Base-by-base conservation (phyloP, 1,140 invertebrate species). In the Papilio glaucus region DNA sequence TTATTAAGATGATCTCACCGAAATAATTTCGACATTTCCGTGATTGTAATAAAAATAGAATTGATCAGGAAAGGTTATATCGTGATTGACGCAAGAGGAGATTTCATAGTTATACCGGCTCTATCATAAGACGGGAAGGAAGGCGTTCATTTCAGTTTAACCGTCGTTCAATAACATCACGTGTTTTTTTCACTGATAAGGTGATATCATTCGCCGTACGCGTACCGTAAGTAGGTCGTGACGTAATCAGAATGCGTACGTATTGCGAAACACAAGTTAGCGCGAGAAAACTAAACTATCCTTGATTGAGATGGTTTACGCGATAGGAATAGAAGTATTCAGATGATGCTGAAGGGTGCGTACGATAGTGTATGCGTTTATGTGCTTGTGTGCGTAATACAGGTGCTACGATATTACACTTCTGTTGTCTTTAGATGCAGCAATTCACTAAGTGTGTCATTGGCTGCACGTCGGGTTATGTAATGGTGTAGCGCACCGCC, bases 391-490 rank as follows among this genome's bases (percentile, higher is more conserved):
- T 12, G 49, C 12, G 49, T 57, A 57, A 57, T 57, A 45, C 15
- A 24, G n/a, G 15, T 68, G 39, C 12, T 68, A 45, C 63, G 39
- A 24, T 72, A 13, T 42, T 73, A 74, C 75, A 75, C 75, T 82
- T 85, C 81, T 84, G 82, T 88, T 89, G 83, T 87, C 78, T 79
- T 85, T 87, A 85, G 81, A 71, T 84, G 69, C 73, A 85, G 86
- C 79, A 84, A 81, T 85, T 78, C 74, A 53, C 73, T 82, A 91
- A 89, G 84, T 92, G 76, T 87, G 88, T 89, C 90, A 92, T 92
- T 90, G 90, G 86, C 87, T 92, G 85, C 90, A 92, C 87, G 87
- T 90, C 84, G 84, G 65, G 72, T 92, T 89, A 89, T 86, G 88
- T 89, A 92, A 92, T 77, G 69, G 79, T 75, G 77, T 81, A 81